Base-by-base conservation (phyloP, 2,797 vertebrate species). In the Neosilurus mollespiculum region DNA sequence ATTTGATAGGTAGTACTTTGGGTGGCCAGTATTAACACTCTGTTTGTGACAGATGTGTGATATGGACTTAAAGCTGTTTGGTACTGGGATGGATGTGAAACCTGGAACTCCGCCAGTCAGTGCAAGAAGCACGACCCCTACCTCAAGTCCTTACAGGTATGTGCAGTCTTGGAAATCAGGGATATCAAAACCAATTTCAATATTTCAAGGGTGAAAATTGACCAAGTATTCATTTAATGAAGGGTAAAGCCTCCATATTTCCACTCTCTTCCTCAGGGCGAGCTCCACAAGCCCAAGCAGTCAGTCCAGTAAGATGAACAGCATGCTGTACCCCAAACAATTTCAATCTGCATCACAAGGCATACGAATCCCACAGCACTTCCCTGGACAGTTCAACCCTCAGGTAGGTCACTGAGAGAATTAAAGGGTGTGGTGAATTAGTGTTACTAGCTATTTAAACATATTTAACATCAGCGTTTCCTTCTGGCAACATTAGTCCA, bases 231-330 rank as follows among this genome's bases (percentile, higher is more conserved):
- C 24, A 30, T 11, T 12, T 26, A 26, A n/a, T 16, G 24, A 15
- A 56, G 11, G 2, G 18, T 53, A 34, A 56, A 56, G 30, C 30
- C 30, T 30, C 30, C 30, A 30, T 30, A 30, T 30, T 30, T 30
- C 30, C 24, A 82, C 86, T 92, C 79, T 90, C 81, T 86, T 86
- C 56, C 81, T n/a, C 89, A 99, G 98, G 94, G 97, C 96, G 66
- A 97, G 96, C 92, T 99, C 98, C 88, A 98, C 97, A n/a, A 99
- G 97, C 90, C 98, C 98, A 3, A 98, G 96, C 89, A 98, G 95
- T 93, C 98, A 99, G 92, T 96, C 96, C 90, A 97, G 96, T 93
- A 99, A 99, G 93, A 96, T 99, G 93, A 99, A 96, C 95, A 98
- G 96, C 92, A 94, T 99, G 93, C 93, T 99, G 69, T 99, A 99